Evolutionary conservation across 2,113 vertebrate genomes (phyloP).

Genomic region (Ovibos moschatus): DNA sequence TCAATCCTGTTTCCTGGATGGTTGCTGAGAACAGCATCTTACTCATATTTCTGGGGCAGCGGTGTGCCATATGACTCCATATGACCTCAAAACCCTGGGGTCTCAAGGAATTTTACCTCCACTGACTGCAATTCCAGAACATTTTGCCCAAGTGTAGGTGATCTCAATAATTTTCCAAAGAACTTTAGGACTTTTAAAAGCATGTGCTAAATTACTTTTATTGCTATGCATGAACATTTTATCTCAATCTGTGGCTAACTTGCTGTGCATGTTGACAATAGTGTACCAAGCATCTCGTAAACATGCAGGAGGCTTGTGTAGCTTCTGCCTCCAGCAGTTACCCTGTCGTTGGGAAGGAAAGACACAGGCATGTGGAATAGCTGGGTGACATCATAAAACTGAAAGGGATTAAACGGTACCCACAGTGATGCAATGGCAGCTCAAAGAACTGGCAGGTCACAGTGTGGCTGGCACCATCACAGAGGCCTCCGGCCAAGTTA

Average conservation of each 20-base stretch:
- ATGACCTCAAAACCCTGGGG: background rate
- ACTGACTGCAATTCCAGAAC: background rate
- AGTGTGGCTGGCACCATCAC: background rate
- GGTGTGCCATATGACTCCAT: rapidly evolving
- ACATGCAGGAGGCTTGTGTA: background rate
- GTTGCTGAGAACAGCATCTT: background rate
- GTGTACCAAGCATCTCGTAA: background rate
- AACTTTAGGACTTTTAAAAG: background rate
- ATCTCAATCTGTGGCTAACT: no score
- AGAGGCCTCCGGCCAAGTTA: background rate
- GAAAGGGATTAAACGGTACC: rapidly evolving
- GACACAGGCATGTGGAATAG: rapidly evolving
- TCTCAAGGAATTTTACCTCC: background rate
- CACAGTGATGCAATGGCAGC: rapidly evolving
- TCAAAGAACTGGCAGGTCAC: background rate
- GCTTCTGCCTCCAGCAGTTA: background rate
- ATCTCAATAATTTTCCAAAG: background rate
- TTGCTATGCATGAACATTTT: background rate
- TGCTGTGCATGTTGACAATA: background rate
- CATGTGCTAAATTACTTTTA: background rate
- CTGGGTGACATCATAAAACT: background rate
- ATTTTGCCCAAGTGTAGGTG: background rate
- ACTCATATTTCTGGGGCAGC: background rate
- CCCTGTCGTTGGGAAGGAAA: background rate
- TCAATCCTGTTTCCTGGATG: background rate